A percentile compares a stretch with the other conserved stretches of the same genome.
Conservation (phyloP, 1,140 invertebrate species). For the Grapholita molesta region DNA sequence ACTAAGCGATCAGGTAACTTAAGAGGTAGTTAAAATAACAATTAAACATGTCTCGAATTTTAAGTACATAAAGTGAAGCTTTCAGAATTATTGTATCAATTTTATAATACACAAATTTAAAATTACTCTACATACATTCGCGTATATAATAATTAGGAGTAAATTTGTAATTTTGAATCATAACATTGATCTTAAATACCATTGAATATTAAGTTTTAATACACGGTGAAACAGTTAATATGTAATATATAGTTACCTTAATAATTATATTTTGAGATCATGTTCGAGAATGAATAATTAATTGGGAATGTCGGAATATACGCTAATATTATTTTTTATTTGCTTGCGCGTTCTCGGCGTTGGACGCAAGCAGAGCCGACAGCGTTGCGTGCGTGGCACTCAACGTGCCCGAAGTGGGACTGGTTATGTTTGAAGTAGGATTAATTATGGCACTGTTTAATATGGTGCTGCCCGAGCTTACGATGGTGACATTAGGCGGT, state of each 20-base stretch:
- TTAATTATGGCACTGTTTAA: constrained; percentile 40
- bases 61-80: not conserved
- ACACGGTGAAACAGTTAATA: not conserved
- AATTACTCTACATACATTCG: not conserved
- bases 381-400: constrained; percentile 74
- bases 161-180: not conserved
- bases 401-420: constrained; percentile 62
- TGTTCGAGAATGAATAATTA: not conserved
- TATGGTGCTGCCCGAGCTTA: constrained; percentile 58
- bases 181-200: not conserved
- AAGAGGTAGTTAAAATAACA: constrained; percentile 50
- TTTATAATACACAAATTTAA: not conserved
- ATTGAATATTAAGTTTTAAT: not conserved
- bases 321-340: constrained; percentile 52
- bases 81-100: not conserved
- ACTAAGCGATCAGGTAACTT: constrained; percentile 41
- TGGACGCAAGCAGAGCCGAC: constrained; percentile 66
- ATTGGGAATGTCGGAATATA: constrained; percentile 14
- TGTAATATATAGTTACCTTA: not conserved
- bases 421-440: constrained; percentile 43
- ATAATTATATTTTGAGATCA: not conserved
- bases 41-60: not conserved
- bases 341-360: constrained; percentile 49
- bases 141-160: not conserved
- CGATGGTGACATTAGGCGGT: constrained; percentile 68